Percentiles rank a stretch among this genome's conserved stretches.
Conservation (phyloP, 2,113 vertebrate genomes). For the Heterotis niloticus region DNA sequence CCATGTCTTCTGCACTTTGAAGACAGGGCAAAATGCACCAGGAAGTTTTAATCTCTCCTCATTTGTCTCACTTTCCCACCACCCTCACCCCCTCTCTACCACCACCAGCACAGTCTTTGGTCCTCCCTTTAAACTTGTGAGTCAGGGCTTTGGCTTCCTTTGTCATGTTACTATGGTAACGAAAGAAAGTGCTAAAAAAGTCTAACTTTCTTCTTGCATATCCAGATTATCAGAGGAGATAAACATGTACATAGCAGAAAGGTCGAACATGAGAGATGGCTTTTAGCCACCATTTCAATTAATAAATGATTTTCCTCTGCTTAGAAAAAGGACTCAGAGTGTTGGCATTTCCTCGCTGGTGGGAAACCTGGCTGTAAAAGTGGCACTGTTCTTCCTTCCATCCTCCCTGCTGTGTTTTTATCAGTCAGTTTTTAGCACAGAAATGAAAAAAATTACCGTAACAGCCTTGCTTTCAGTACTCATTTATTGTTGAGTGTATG, state of each 20-base stretch:
- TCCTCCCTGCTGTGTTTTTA: background rate
- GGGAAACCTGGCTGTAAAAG: background rate
- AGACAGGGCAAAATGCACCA: background rate
- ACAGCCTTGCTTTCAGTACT: constrained; percentile 25
- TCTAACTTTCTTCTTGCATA: constrained; percentile 54
- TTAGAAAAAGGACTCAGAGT: background rate
- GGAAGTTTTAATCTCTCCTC: background rate
- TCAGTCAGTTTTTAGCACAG: background rate
- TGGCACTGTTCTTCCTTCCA: background rate
- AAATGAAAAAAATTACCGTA: too few relatives aligned
- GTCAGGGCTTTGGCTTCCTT: constrained; percentile 40
- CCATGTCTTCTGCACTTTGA: background rate
- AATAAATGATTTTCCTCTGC: constrained; percentile 6
- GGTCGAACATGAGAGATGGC: constrained; percentile 29
- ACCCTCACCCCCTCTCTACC: background rate
- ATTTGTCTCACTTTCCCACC: too few relatives aligned
- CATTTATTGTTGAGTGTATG: constrained; percentile 47
- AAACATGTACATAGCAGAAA: constrained; percentile 51
- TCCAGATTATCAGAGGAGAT: constrained; percentile 62
- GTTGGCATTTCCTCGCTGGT: background rate
- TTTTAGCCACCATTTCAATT: background rate
- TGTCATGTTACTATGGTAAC: constrained; percentile 61
- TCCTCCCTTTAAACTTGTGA: constrained; percentile 52
- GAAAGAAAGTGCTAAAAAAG: constrained; percentile 52
- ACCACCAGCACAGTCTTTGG: constrained; percentile 21